Evolutionary conservation across 2,113 vertebrate genomes (phyloP).

Genomic region (Pteruthius melanotis): DNA sequence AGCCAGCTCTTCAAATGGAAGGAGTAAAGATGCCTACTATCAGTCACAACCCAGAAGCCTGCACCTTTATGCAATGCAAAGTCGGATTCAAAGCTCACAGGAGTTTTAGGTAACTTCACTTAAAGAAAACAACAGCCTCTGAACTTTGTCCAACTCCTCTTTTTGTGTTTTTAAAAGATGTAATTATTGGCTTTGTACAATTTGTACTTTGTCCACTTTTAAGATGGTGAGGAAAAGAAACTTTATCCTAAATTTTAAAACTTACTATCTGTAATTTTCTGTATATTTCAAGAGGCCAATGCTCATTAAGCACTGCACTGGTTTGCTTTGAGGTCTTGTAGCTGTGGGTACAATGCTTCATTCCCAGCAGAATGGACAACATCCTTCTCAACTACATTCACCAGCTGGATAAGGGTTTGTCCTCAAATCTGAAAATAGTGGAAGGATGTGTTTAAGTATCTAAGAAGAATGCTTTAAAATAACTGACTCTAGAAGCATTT

Average conservation of each 20-base stretch:
- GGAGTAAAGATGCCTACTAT: not conserved
- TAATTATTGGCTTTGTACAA: not conserved
- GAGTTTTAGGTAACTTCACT: not conserved
- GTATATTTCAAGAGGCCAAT: not conserved
- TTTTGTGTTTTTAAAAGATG: not conserved
- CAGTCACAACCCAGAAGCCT: not conserved
- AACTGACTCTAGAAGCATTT: not conserved
- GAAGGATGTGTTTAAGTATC: not conserved
- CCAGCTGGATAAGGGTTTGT: not conserved
- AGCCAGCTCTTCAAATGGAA: not conserved
- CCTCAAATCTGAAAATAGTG: not conserved
- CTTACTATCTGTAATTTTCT: not conserved
- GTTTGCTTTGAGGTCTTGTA: not conserved
- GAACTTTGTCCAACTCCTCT: not conserved
- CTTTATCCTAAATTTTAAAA: not conserved
- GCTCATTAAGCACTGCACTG: not conserved
- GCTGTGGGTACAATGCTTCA: accelerated
- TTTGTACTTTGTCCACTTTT: not conserved
- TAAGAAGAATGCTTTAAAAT: slow-evolving; percentile 16
- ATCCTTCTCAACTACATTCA: not conserved
- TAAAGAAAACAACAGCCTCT: not conserved
- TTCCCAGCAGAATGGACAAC: not conserved
- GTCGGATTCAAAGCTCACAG: not conserved
- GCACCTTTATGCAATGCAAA: not conserved
- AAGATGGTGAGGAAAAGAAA: not conserved